phyloP scores from a whole-genome alignment of 2,797 vertebrate species.

The Furcifer pardalis region DNA sequence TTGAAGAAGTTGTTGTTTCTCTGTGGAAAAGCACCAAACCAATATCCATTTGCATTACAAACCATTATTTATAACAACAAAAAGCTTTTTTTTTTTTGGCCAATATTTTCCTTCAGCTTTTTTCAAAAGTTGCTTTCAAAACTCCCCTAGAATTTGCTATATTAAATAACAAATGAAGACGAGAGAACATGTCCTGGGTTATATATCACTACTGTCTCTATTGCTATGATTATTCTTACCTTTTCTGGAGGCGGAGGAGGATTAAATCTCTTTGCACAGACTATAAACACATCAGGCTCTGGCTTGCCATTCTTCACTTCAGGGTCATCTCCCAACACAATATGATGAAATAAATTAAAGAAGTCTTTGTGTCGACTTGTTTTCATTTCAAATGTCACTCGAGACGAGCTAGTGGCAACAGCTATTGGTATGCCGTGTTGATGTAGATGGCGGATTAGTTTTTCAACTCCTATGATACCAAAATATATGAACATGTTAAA shows the following conservation, averaged over 20 bases:
- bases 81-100: not conserved
- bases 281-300: constrained; percentile 85
- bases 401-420: constrained; percentile 86
- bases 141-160: not conserved
- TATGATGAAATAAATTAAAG: constrained; percentile 84
- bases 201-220: constrained; percentile 3
- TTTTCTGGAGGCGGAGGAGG: constrained; percentile 76
- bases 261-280: constrained; percentile 84
- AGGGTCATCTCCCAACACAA: constrained; percentile 88
- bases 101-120: not conserved
- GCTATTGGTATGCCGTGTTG: constrained; percentile 83
- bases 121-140: not conserved
- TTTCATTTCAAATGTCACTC: constrained; percentile 80
- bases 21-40: constrained; percentile 27
- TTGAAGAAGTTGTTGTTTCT: constrained; percentile 25
- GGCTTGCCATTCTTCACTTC: constrained; percentile 86
- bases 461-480: constrained; percentile 82
- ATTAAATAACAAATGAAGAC: not conserved
- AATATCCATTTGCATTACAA: constrained; percentile 30
- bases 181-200: not conserved
- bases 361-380: constrained; percentile 82
- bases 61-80: not conserved
- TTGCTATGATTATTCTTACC: constrained; percentile 71
- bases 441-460: constrained; percentile 82
- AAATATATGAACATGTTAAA: not conserved